A percentile compares a stretch with the other conserved stretches of the same genome.
Conservation (phyloP, 2,888 invertebrate species). For the Xylota sylvarum region DNA sequence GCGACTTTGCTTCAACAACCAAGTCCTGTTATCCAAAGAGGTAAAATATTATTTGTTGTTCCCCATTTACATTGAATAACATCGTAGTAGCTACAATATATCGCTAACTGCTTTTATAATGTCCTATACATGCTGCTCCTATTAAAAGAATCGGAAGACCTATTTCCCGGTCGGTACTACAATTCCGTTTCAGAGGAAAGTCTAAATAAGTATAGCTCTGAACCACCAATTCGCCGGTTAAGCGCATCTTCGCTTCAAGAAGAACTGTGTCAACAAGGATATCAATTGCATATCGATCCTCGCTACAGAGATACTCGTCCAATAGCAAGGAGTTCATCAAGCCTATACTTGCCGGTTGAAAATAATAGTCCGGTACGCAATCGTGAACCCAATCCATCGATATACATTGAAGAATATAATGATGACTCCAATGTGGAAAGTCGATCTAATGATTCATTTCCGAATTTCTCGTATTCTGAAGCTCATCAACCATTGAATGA, state of each 20-base stretch:
- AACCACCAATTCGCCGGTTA: conserved; percentile 81
- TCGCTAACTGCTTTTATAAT: conserved; percentile 79
- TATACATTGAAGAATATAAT: conserved; percentile 84
- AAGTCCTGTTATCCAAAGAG: conserved; percentile 92
- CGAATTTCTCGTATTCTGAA: conserved; percentile 81
- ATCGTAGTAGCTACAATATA: conserved; percentile 54
- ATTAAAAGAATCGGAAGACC: conserved; percentile 52
- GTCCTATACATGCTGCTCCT: conserved; percentile 81
- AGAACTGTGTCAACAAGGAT: conserved; percentile 82
- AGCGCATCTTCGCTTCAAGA: conserved; percentile 84
- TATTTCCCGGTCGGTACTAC: conserved; percentile 78
- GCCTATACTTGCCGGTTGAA: conserved; percentile 80
- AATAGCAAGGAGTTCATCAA: conserved; percentile 83
- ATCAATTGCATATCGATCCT: conserved; percentile 84
- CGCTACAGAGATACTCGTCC: conserved; percentile 84
- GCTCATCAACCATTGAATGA: conserved; percentile 84
- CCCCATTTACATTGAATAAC: not conserved
- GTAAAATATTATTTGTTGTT: conserved; percentile 84
- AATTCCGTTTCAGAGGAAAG: conserved; percentile 84
- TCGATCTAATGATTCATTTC: conserved; percentile 82
- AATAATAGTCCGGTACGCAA: conserved; percentile 62
- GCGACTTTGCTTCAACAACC: conserved; percentile 97
- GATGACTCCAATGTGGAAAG: conserved; percentile 78
- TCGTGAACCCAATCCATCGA: conserved; percentile 81
- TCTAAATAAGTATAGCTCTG: conserved; percentile 82